phyloP scores from a whole-genome alignment of 64 coral and sea anemone species.

The Pachyseris speciosa region DNA sequence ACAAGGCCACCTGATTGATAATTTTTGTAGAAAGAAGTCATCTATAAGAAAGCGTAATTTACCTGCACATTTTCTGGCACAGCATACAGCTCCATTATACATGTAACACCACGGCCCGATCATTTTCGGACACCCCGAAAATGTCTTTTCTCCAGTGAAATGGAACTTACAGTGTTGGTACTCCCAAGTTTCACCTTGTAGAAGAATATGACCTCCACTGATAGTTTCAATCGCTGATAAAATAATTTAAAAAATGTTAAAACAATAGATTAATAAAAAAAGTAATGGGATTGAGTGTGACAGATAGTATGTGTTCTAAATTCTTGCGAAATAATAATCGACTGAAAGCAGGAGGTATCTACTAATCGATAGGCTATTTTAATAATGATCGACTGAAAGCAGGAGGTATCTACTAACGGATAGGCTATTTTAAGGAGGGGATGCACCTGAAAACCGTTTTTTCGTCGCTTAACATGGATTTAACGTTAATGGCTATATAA shows the following conservation, averaged over 20 bases:
- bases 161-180: slow-evolving; percentile 43
- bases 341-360: not conserved
- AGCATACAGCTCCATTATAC: slow-evolving; percentile 48
- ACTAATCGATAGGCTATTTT: no score
- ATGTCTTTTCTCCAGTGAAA: not conserved
- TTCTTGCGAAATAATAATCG: not conserved
- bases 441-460: no score
- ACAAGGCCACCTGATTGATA: no score
- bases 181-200: slow-evolving; percentile 25
- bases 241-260: not conserved
- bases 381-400: not conserved
- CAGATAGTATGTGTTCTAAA: not conserved
- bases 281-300: not conserved
- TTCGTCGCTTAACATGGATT: no score
- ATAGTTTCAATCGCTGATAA: slow-evolving; percentile 43
- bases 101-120: slow-evolving; percentile 2
- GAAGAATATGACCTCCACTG: slow-evolving; percentile 5
- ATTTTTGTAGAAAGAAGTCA: no score
- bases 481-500: no score
- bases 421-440: no score
- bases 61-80: slow-evolving; percentile 48
- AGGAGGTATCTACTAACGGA: no score
- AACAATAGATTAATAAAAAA: no score
- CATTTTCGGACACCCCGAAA: not conserved
- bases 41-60: not conserved